Base-by-base conservation (phyloP, 2,113 vertebrate genomes). In the Salvator merianae region DNA sequence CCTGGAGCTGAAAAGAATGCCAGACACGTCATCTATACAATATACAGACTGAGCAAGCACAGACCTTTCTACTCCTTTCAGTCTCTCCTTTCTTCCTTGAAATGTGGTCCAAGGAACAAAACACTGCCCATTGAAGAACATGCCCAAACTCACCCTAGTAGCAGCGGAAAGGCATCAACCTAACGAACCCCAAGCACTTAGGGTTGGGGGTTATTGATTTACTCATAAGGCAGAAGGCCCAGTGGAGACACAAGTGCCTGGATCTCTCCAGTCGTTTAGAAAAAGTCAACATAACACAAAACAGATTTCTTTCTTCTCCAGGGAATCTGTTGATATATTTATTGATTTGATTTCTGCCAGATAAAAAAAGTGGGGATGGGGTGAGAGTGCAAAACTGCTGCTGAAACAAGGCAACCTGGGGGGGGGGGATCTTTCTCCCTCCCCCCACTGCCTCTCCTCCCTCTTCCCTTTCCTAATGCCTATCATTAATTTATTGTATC, bases 381-480 rank as follows among this genome's bases (percentile, higher is more conserved):
- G 40, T 62, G 28, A 24, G 77, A 77, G 75, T 72, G 84, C 75
- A n/a, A n/a, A 36, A 43, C 28, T n/a, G 36, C 47, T 8, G 79
- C 89, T 89, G 87, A 93, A 94, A 94, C 93, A 93, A 93, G 91
- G 94, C 94, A 93, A 94, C 95, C 92, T 95, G 95, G 94, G 89
- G 88, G 18, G 43, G 43, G 43, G 43, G 43, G 77, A 79, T 91
- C 47, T 93, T 79, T 32, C 5, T 83, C n/a, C 82, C 4, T 16
- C 66, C 4, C 2, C 43, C 92, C 77, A 30, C 4, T 82, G 34
- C 81, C 3, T 7, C 50, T 12, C 50, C 20, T 13, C 69, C 6
- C 16, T 18, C 34, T 59, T 8, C 13, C 9, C 81, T 77, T 53
- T 13, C 36, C 6, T 83, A 88, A 89, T 91, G 89, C 83, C 1